Evolutionary conservation across 2,888 invertebrate genomes (phyloP).

Genomic region (Acleris literana): DNA sequence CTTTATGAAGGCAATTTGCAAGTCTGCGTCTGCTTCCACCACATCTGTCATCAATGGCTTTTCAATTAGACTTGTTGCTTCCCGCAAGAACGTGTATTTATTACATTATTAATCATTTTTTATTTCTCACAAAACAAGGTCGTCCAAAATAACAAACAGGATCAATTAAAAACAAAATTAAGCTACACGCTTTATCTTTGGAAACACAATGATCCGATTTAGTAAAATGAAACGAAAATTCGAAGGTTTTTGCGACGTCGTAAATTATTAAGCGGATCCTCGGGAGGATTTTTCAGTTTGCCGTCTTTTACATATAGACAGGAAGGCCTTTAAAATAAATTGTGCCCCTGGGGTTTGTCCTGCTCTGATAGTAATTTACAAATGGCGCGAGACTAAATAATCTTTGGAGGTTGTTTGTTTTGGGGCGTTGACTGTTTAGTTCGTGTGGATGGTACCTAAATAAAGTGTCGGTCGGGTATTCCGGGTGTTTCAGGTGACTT

Average conservation of each 20-base stretch:
- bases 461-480: too few relatives aligned
- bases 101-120: neutral
- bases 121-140: too few relatives aligned
- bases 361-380: conserved; percentile 61
- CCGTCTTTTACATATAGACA: conserved; percentile 62
- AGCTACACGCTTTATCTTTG: conserved; percentile 28
- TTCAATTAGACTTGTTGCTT: conserved; percentile 17
- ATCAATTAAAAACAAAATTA: conserved; percentile 30
- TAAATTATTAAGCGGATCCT: conserved; percentile 61
- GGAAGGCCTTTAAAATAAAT: conserved; percentile 65
- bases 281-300: conserved; percentile 60
- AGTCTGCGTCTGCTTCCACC: conserved; percentile 54
- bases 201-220: conserved; percentile 34
- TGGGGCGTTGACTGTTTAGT: neutral
- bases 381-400: conserved; percentile 48
- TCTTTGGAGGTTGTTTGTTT: conserved; percentile 34
- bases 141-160: neutral
- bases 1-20: conserved; percentile 78
- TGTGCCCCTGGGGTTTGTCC: conserved; percentile 60
- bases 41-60: conserved; percentile 22
- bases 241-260: conserved; percentile 53
- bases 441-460: neutral
- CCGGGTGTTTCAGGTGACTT: neutral
- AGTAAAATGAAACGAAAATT: conserved; percentile 37
- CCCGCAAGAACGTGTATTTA: conserved; percentile 4